Evolutionary conservation across 2,113 vertebrate genomes (phyloP).

Genomic region (Tenrec ecaudatus): DNA sequence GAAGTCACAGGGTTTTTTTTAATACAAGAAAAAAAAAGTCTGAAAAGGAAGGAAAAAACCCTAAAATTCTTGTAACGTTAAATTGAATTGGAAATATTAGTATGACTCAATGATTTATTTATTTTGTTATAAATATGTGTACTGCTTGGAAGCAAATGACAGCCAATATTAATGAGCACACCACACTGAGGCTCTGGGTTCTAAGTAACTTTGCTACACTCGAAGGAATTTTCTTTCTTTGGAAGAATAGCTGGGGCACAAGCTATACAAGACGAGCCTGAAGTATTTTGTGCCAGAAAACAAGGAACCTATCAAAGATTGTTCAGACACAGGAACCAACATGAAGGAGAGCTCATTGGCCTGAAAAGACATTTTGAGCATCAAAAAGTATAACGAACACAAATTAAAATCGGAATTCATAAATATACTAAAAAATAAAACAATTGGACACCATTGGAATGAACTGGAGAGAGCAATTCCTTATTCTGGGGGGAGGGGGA

Average conservation of each 20-base stretch:
- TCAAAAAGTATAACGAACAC: background rate
- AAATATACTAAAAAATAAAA: background rate
- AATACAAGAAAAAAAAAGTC: background rate
- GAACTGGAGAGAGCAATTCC: background rate
- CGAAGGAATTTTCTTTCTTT: background rate
- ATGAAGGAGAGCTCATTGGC: background rate
- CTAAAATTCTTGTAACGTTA: background rate
- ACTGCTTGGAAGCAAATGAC: background rate
- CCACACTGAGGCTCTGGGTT: background rate
- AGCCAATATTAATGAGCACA: background rate
- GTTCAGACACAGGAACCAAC: background rate
- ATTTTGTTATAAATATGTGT: background rate
- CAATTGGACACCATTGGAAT: background rate
- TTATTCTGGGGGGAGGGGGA: background rate
- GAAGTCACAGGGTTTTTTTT: background rate
- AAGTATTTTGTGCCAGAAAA: background rate
- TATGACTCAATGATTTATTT: background rate
- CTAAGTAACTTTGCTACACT: background rate
- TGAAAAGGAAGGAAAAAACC: background rate
- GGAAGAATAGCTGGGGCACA: background rate
- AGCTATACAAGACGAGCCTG: background rate
- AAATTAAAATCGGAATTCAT: background rate
- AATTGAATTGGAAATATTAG: background rate
- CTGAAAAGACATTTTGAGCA: background rate
- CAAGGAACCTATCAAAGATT: background rate